Conservation (phyloP, 2,113 vertebrate genomes). For the Mus spicilegus region DNA sequence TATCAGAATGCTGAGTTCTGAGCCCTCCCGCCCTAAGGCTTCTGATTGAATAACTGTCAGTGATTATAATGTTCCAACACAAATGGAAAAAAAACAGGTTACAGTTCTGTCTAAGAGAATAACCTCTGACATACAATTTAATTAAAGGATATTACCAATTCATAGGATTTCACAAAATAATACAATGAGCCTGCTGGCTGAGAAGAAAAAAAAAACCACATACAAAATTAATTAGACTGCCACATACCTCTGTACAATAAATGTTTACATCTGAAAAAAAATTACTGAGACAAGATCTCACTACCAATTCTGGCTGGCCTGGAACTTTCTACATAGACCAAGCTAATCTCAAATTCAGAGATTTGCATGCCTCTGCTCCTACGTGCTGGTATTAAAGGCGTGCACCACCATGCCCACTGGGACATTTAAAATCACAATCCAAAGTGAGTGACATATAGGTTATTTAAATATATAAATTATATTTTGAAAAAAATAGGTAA, state of each 20-base stretch:
- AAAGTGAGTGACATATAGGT: conserved; percentile 1
- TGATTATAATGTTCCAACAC: not conserved
- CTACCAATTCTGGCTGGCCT: not conserved
- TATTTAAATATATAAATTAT: conserved; percentile 33
- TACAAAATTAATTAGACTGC: not conserved
- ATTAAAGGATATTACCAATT: conserved; percentile 32
- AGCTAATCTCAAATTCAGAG: not conserved
- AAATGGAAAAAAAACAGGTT: conserved; percentile 18
- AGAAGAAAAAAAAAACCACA: conserved; percentile 58
- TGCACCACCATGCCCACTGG: not conserved
- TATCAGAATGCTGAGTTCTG: not conserved
- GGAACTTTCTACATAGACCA: not conserved
- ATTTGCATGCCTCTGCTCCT: not conserved
- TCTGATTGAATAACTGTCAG: not conserved
- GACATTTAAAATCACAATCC: conserved; percentile 59
- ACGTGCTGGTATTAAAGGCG: not conserved
- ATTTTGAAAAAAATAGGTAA: conserved; percentile 56
- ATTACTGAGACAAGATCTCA: not conserved
- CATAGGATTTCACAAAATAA: conserved; percentile 52
- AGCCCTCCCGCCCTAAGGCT: not conserved
- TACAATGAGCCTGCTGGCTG: not conserved
- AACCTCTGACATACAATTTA: conserved; percentile 61
- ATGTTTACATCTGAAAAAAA: conserved; percentile 32
- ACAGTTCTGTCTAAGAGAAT: conserved; percentile 35
- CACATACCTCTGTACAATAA: conserved; percentile 37